Conservation (phyloP, 2,113 vertebrate genomes). For the Cyanoramphus novaezelandiae region DNA sequence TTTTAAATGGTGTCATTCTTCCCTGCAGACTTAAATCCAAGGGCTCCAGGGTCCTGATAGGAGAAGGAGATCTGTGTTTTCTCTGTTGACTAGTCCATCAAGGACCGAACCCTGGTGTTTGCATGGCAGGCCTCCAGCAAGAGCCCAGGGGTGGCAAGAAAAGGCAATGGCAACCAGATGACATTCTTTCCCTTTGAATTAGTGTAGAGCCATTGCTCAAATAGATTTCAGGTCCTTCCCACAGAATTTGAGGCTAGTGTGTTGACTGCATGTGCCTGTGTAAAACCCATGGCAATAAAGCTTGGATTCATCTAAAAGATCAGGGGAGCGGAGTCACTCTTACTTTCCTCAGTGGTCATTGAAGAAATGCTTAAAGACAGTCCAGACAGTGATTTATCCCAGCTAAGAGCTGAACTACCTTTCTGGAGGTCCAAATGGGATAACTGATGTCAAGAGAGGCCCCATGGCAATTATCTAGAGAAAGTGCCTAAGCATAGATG, state of each 20-base stretch:
- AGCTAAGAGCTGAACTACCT: neutral
- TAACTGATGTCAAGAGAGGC: neutral
- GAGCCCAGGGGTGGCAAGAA: neutral
- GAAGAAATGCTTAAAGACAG: neutral
- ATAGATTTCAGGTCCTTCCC: neutral
- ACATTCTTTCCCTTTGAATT: slow-evolving; percentile 46
- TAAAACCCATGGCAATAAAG: neutral
- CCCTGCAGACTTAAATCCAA: neutral
- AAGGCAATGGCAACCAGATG: slow-evolving; percentile 56
- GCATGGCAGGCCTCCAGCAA: neutral
- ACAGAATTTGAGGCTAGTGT: neutral
- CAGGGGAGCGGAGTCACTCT: neutral
- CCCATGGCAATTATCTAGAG: neutral
- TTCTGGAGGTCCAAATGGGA: neutral
- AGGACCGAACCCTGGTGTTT: neutral
- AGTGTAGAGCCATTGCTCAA: neutral
- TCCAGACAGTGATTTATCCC: neutral
- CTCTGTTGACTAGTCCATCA: neutral
- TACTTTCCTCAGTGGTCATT: neutral
- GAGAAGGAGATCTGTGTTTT: slow-evolving; percentile 35
- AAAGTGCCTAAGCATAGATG: neutral
- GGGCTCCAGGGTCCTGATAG: neutral
- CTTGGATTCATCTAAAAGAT: neutral
- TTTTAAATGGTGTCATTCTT: slow-evolving; percentile 23
- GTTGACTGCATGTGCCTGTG: neutral